Percentiles rank a stretch among this genome's conserved stretches.
phyloP scores from a whole-genome alignment of 2,797 vertebrate species.

The Sarcoramphus papa region DNA sequence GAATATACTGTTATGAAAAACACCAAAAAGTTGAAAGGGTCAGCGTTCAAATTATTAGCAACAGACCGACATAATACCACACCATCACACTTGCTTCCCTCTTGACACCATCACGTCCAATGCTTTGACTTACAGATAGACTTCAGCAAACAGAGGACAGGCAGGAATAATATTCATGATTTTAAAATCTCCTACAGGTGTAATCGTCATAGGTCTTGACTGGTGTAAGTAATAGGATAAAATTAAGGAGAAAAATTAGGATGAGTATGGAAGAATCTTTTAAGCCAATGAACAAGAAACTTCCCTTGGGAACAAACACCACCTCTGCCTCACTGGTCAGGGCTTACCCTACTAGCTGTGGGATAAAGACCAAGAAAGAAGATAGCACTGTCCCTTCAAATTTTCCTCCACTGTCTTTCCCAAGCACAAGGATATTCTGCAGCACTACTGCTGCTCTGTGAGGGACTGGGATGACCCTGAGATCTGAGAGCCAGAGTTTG shows the following conservation, averaged over 20 bases:
- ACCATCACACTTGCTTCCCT: neutral
- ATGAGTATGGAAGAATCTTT: neutral
- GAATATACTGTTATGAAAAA: neutral
- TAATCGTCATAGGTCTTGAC: neutral
- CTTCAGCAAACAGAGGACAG: neutral
- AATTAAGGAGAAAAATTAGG: neutral
- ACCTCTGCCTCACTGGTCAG: neutral
- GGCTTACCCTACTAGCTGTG: neutral
- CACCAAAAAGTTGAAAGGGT: neutral
- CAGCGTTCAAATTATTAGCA: neutral
- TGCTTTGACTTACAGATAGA: neutral
- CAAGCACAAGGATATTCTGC: neutral
- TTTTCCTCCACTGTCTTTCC: neutral
- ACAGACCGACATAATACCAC: neutral
- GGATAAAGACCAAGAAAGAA: neutral
- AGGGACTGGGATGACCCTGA: neutral
- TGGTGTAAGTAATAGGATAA: neutral
- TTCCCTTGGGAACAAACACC: neutral
- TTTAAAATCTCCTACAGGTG: neutral
- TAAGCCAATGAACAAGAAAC: neutral
- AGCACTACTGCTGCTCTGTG: neutral
- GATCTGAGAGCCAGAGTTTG: neutral
- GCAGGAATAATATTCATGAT: neutral
- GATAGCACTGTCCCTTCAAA: neutral
- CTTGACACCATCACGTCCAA: rapidly evolving